Conservation (phyloP, 1,140 invertebrate genomes). For the Drosophila paulistorum region DNA sequence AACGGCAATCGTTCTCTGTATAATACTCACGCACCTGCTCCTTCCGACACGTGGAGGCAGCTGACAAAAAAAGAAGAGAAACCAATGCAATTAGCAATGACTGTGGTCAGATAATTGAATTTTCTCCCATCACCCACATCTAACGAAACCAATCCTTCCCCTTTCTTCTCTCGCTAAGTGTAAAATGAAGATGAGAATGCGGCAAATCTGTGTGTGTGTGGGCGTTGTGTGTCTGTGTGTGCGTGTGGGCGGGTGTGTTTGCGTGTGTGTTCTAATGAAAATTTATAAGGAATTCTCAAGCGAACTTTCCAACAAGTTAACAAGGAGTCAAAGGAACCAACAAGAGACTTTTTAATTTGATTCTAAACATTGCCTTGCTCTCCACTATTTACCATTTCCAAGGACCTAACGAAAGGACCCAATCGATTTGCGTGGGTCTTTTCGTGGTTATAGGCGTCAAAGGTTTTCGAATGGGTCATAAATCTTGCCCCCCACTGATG, state of each 20-base stretch:
- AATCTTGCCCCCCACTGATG: too few relatives aligned
- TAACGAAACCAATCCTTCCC: too few relatives aligned
- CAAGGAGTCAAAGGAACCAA: background rate
- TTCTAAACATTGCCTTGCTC: background rate
- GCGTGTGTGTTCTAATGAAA: constrained; percentile 10
- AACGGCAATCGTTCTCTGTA: constrained; percentile 94
- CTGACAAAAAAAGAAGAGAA: constrained; percentile 5
- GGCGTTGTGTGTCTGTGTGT: background rate
- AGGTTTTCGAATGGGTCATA: too few relatives aligned
- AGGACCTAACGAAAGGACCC: too few relatives aligned
- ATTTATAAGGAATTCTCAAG: constrained; percentile 3
- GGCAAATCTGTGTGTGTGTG: background rate
- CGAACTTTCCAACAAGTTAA: background rate
- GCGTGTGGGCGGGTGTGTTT: background rate
- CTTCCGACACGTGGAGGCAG: constrained; percentile 91
- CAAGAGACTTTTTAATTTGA: background rate
- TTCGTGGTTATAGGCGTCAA: too few relatives aligned
- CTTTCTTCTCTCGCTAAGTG: background rate
- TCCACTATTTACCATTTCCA: too few relatives aligned
- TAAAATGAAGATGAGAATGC: constrained; percentile 9
- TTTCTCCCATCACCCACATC: background rate
- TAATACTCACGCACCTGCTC: constrained; percentile 95
- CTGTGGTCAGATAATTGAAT: constrained; percentile 36
- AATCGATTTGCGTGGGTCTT: too few relatives aligned
- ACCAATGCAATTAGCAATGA: constrained; percentile 56